Evolutionary conservation across 1,140 invertebrate species (phyloP).

Genomic region (Drosophila sturtevanti): DNA sequence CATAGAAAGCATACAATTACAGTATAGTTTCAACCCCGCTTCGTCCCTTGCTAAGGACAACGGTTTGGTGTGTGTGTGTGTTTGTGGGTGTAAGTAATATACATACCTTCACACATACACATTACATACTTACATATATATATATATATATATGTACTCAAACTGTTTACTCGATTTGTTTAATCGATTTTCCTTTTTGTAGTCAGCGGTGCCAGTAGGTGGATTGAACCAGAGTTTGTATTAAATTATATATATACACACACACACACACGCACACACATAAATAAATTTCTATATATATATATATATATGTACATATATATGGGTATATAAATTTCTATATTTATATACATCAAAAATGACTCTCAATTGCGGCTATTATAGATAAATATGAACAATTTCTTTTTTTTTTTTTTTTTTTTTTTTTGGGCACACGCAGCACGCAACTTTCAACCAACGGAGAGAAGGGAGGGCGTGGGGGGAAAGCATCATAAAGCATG

Average conservation of each 20-base stretch:
- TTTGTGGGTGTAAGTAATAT: neutral
- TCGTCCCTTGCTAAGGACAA: too few species aligned
- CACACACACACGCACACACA: too few species aligned
- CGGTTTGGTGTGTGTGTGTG: too few species aligned
- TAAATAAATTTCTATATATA: neutral
- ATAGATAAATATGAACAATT: constrained; percentile 78
- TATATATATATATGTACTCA: neutral
- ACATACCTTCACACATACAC: neutral
- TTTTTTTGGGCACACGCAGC: constrained; percentile 69
- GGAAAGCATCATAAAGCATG: constrained; percentile 63
- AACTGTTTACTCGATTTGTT: constrained; percentile 78
- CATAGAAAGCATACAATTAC: constrained; percentile 52
- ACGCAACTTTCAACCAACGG: constrained; percentile 39
- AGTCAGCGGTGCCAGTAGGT: constrained; percentile 29
- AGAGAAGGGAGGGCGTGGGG: constrained; percentile 6
- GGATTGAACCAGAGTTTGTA: neutral
- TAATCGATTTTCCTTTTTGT: constrained; percentile 76
- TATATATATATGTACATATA: neutral
- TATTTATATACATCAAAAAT: constrained; percentile 16
- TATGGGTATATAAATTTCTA: neutral
- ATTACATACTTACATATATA: too few species aligned
- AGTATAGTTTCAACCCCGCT: constrained; percentile 23
- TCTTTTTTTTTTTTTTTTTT: constrained; percentile 56
- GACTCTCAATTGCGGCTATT: constrained; percentile 75
- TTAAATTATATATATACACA: neutral